Evolutionary conservation across 2,113 vertebrate species (phyloP), one percentile per base, ranked within the genome.

Genomic region (Seriola aureovittata): DNA sequence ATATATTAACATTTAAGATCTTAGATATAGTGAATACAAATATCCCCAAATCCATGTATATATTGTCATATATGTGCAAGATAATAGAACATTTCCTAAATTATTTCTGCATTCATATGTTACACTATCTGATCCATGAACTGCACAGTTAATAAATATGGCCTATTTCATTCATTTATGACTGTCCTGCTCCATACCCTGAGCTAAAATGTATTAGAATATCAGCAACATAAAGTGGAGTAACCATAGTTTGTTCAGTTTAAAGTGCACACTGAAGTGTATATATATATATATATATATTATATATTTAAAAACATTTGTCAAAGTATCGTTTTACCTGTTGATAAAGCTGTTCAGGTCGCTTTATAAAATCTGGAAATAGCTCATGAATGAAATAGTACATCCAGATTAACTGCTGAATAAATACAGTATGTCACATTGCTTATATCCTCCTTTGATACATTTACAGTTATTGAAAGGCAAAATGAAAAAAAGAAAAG

Each of bases 21-120:
- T 74, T 89, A 89, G 85, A 91, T 93, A 93, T 80, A 90, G 79
- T 93, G 90, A 91, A 85, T 94, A 93, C 88, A 94, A 94, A 94
- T 89, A 91, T 88, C 74, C 83, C 79, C 78, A 88, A 85, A 88
- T 88, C 83, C 86, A 88, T 87, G 65, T 92, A 91, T 88, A 91
- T 88, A 87, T 71, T 80, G 44, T 77, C 58, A 85, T 92, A 81
- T 85, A 84, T 93, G 87, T 92, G 88, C 88, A 89, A 86, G 80
- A 86, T 86, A 87, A 90, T 89, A 89, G 80, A 90, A 85, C 76
- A 88, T 78, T 76, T 92, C 63, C 63, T 80, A 77, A 73, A 80
- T 84, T 25, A 76, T 78, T 77, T 91, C 81, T 83, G 91, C 82
- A 89, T 92, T 89, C 87, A 69, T 92, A 93, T 92, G 82, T 84